A percentile compares a stretch with the other conserved stretches of the same genome.
Evolutionary conservation across 1,140 invertebrate species (phyloP).

Genomic region (Pseudachorutes palmiensis): DNA sequence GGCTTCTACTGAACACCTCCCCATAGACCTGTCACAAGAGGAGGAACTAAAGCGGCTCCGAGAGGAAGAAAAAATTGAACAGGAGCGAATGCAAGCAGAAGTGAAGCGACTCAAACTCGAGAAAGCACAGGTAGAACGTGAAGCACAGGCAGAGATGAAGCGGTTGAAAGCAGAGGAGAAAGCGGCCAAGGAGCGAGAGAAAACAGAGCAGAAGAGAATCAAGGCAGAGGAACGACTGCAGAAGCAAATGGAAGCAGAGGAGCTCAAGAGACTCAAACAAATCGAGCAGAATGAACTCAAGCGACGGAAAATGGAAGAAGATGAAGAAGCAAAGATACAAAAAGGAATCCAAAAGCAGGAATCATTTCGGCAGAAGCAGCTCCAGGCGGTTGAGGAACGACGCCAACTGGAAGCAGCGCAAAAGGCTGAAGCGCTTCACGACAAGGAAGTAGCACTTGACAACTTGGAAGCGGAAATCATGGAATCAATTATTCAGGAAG

Average conservation of each 20-base stretch:
- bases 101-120: too few species aligned
- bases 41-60: neutral
- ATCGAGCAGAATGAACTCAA: slow-evolving; percentile 13
- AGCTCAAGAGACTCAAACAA: slow-evolving; percentile 1
- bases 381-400: too few species aligned
- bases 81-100: neutral
- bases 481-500: neutral
- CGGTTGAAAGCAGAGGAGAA: slow-evolving; percentile 27
- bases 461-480: neutral
- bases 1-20: too few species aligned
- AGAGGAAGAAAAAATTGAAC: neutral
- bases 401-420: slow-evolving; percentile 13
- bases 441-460: neutral
- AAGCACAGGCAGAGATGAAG: slow-evolving; percentile 33
- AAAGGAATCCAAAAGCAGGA: neutral
- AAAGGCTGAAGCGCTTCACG: too few species aligned
- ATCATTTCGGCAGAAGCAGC: neutral
- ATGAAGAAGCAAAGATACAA: slow-evolving; percentile 7
- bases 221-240: slow-evolving; percentile 24
- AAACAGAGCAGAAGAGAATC: slow-evolving; percentile 28
- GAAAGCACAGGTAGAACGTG: slow-evolving; percentile 15
- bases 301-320: neutral
- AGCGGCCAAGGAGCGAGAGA: slow-evolving; percentile 17
- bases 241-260: slow-evolving; percentile 16
- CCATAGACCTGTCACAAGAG: too few species aligned